phyloP scores from a whole-genome alignment of 2,113 vertebrate genomes.

The Dicentrarchus labrax region DNA sequence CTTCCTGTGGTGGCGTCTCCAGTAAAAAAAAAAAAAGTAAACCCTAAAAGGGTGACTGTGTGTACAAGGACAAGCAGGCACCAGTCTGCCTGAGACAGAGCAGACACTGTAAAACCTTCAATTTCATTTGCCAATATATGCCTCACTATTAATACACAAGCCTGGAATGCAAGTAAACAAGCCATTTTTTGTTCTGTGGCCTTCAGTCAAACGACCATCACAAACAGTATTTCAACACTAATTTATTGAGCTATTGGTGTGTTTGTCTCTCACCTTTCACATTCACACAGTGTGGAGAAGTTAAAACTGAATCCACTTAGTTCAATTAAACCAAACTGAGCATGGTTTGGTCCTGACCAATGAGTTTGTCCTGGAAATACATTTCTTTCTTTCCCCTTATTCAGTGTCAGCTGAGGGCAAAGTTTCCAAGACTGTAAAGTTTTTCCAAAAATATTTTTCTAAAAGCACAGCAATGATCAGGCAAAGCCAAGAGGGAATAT shows the following conservation, averaged over 20 bases:
- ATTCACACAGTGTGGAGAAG: background rate
- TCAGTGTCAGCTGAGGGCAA: conserved; percentile 14
- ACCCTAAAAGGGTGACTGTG: conserved; percentile 51
- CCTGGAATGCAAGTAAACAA: background rate
- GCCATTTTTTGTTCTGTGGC: background rate
- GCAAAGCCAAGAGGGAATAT: conserved; percentile 11
- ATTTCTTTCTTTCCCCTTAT: background rate
- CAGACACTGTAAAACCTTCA: conserved; percentile 36
- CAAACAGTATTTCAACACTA: background rate
- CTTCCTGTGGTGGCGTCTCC: conserved; percentile 77
- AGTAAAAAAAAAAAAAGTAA: conserved; percentile 35
- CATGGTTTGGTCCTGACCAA: background rate
- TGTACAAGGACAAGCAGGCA: conserved; percentile 61
- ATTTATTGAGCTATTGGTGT: background rate
- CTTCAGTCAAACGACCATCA: too few relatives aligned
- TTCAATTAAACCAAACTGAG: background rate
- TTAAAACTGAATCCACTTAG: background rate
- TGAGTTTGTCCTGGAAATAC: background rate
- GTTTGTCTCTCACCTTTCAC: background rate
- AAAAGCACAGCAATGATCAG: conserved; percentile 26
- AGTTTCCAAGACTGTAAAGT: conserved; percentile 33
- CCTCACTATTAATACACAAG: conserved; percentile 1
- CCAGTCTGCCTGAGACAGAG: conserved; percentile 56
- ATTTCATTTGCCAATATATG: conserved; percentile 34
- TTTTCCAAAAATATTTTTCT: conserved; percentile 35